phyloP scores from a whole-genome alignment of 2,888 invertebrate species.

The Trichogramma dendrolimi region DNA sequence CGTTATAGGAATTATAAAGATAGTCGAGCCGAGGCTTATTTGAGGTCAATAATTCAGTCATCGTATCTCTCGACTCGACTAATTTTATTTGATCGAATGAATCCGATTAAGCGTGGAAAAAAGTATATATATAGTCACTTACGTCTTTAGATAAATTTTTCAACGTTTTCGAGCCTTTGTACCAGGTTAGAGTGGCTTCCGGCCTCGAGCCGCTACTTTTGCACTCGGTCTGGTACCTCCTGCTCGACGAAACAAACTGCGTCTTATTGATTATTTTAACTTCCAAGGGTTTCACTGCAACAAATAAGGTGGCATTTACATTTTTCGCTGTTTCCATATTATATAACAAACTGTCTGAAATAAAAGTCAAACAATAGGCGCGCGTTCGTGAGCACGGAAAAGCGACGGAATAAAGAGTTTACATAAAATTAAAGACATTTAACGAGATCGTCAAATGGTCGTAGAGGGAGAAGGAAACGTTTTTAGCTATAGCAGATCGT shows the following conservation, averaged over 20 bases:
- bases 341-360: not conserved
- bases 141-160: conserved; percentile 79
- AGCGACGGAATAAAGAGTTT: not conserved
- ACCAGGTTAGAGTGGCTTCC: conserved; percentile 83
- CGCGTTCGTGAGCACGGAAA: not conserved
- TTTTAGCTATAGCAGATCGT: conserved; percentile 7
- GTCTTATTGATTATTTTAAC: conserved; percentile 79
- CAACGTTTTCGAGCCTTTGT: conserved; percentile 79
- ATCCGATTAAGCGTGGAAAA: not conserved
- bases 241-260: conserved; percentile 78
- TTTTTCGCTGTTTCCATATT: not conserved
- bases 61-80: no score
- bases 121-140: conserved; percentile 51
- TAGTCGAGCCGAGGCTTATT: no score
- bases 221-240: conserved; percentile 81
- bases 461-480: no score
- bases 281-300: conserved; percentile 80
- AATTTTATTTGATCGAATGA: no score
- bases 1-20: no score
- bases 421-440: not conserved
- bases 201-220: conserved; percentile 82
- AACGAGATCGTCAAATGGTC: no score
- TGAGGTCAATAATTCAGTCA: no score
- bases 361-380: not conserved
- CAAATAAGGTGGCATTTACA: conserved; percentile 8